Evolutionary conservation across 1,140 invertebrate species (phyloP), one percentile per base, ranked within the genome.

Genomic region (Eueides isabella): DNA sequence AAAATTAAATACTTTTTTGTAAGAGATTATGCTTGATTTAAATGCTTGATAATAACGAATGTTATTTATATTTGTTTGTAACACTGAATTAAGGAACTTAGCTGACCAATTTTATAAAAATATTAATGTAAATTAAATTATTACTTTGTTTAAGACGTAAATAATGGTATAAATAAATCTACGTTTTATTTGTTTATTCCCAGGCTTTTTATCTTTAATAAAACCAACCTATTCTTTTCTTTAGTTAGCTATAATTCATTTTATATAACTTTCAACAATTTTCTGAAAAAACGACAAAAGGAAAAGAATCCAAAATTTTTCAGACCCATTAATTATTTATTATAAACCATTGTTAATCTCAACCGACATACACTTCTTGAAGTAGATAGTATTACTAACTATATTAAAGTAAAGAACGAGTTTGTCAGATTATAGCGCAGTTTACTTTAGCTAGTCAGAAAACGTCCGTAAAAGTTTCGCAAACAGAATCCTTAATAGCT

Each of bases 401-500:
- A 7, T 38, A 12, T 38, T 2, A 9, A n/a, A n/a, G n/a, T n/a
- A n/a, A n/a, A n/a, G n/a, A n/a, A n/a, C n/a, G n/a, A n/a, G n/a
- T n/a, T n/a, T n/a, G n/a, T n/a, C n/a, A 48, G 2, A 48, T 19
- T 41, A 5, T 41, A 41, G 14, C 14, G 14, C 7, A 48, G 38
- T 55, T 55, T 55, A 55, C 9, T 11, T 23, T 55, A 26, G 48
- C 2, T 14, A 74, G 72, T 74, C 61, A 71, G 55, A 41, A 69
- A 67, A 73, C 73, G 73, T 81, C 71, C 71, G 16, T 9, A 2
- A 63, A 38, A 66, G 26, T 33, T 31, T 38, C 73, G 67, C 48
- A 44, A 16, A 75, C 75, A 67, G 85, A 86, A 89, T 89, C 83
- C 86, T 85, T 88, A 87, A 88, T 83, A 80, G 76, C 69, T 61